Percentiles rank a stretch among this genome's conserved stretches.
Conservation (phyloP, 2,797 vertebrate species). For the Gambelia wislizenii region DNA sequence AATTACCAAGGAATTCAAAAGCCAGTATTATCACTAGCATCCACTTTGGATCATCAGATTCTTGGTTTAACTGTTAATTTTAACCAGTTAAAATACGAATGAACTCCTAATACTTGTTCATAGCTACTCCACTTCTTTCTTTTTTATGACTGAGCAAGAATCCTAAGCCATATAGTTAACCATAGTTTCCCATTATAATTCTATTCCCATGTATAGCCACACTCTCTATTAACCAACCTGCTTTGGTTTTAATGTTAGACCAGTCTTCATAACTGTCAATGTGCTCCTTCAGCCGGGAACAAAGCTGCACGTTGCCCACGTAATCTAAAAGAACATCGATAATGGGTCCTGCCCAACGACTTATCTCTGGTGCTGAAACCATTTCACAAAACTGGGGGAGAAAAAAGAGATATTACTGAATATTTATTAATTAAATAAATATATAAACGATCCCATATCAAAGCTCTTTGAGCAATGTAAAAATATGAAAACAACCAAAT, state of each 20-base stretch:
- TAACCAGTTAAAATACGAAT: neutral
- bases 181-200: neutral
- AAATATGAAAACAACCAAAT: neutral
- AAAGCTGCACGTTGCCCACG: constrained; percentile 91
- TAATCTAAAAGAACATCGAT: constrained; percentile 94
- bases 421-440: neutral
- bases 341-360: constrained; percentile 92
- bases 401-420: neutral
- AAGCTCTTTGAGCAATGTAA: neutral
- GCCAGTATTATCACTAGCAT: neutral
- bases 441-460: neutral
- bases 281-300: constrained; percentile 89
- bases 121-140: neutral
- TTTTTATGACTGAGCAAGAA: neutral
- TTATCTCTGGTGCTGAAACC: constrained; percentile 87
- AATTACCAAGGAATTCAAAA: neutral
- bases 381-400: constrained; percentile 94
- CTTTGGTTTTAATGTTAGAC: constrained; percentile 90
- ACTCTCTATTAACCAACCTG: constrained; percentile 78
- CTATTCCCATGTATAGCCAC: constrained; percentile 14
- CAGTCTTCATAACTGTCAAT: constrained; percentile 92
- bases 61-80: neutral
- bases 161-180: no score
- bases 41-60: neutral
- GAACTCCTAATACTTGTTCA: neutral